Evolutionary conservation across 2,888 invertebrate genomes (phyloP).

Genomic region (Nezara viridula): DNA sequence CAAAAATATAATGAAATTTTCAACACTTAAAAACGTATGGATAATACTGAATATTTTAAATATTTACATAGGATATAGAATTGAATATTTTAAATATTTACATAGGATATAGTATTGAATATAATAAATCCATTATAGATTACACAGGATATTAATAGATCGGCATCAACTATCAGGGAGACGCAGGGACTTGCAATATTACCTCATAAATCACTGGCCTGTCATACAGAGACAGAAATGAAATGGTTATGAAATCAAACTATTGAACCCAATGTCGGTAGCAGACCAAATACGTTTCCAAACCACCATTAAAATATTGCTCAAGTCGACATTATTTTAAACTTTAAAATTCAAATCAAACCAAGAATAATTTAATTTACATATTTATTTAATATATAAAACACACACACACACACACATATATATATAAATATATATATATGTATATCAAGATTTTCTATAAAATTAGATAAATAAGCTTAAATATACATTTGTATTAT

Average conservation of each 20-base stretch:
- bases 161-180: background rate
- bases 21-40: too few relatives aligned
- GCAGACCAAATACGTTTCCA: background rate
- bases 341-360: background rate
- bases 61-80: too few relatives aligned
- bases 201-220: slow-evolving; percentile 19
- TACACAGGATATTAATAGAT: slow-evolving; percentile 22
- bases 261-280: background rate
- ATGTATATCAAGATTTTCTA: too few relatives aligned
- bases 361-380: background rate
- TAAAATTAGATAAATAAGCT: too few relatives aligned
- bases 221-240: background rate
- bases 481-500: too few relatives aligned
- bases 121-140: slow-evolving; percentile 31
- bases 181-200: background rate
- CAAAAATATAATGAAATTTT: too few relatives aligned
- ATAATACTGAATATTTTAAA: too few relatives aligned
- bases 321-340: background rate
- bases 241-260: slow-evolving; percentile 30
- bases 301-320: background rate
- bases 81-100: background rate
- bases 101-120: background rate
- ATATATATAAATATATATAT: too few relatives aligned
- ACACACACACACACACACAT: too few relatives aligned
- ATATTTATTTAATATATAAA: too few relatives aligned